Evolutionary conservation across 1,140 invertebrate species (phyloP).

Genomic region (Zaprionus nigranus): DNA sequence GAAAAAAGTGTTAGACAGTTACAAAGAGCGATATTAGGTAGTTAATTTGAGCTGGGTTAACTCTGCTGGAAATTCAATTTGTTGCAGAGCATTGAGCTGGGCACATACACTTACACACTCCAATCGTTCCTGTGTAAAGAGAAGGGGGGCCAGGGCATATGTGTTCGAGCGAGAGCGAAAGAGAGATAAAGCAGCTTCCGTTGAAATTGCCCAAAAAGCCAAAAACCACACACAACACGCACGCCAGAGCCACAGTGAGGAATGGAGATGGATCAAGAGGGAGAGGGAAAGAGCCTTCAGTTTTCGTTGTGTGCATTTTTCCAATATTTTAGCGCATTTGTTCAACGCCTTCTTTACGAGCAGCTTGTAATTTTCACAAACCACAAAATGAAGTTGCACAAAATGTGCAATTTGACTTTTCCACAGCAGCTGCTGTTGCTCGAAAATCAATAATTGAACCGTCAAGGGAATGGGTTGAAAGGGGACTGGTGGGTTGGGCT

Average conservation of each 20-base stretch:
- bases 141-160: constrained; percentile 35
- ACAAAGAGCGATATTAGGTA: constrained; percentile 48
- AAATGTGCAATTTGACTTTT: constrained; percentile 59
- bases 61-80: constrained; percentile 72
- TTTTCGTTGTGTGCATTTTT: constrained; percentile 44
- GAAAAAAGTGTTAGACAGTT: constrained; percentile 47
- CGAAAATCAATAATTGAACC: constrained; percentile 52
- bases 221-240: constrained; percentile 53
- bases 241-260: constrained; percentile 7
- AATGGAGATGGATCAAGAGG: too few relatives aligned
- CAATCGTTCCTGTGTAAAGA: neutral
- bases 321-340: constrained; percentile 54
- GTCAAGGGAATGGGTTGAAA: neutral
- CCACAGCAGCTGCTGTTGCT: constrained; percentile 26
- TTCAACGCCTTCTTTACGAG: constrained; percentile 44
- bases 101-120: constrained; percentile 6
- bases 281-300: neutral
- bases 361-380: constrained; percentile 63
- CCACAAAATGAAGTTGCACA: constrained; percentile 70
- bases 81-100: constrained; percentile 27
- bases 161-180: constrained; percentile 16
- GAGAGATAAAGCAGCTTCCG: constrained; percentile 39
- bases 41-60: constrained; percentile 64
- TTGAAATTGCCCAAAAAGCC: constrained; percentile 33
- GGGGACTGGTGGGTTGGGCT: neutral